Percentiles rank a stretch among this genome's conserved stretches.
These are phyloP conservation scores for Idaea dimidiata DNA, from an alignment of 2,888 invertebrate species.

Conservation along the genomic window DNA sequence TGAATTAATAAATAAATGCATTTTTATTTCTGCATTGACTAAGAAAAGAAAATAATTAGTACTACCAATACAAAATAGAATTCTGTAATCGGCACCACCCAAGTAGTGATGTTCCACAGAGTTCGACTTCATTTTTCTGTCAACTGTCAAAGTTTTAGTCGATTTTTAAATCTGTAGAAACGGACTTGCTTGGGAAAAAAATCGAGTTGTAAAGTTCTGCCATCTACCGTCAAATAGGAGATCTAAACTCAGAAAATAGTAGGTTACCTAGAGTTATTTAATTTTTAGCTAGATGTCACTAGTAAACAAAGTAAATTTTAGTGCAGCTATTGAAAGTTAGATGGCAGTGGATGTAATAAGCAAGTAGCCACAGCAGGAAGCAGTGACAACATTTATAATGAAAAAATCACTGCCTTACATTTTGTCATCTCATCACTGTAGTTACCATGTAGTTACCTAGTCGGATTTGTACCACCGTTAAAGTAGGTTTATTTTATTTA, in stretches of 20 bases:
- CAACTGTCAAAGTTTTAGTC: conserved; percentile 1
- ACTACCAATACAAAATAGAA: conserved; percentile 29
- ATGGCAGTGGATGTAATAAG: not conserved
- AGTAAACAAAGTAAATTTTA: not conserved
- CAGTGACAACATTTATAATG: too few relatives aligned
- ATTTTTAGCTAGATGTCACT: not conserved
- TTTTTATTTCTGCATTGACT: conserved; percentile 23
- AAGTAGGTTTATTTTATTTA: too few relatives aligned
- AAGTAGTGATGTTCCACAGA: conserved; percentile 34
- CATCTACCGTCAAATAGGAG: conserved; percentile 23
- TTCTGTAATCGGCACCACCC: conserved; percentile 45
- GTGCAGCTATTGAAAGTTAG: not conserved
- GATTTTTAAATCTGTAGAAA: not conserved
- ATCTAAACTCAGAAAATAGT: not conserved
- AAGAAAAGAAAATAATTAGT: conserved; percentile 39
- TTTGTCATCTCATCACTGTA: too few relatives aligned
- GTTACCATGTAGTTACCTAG: too few relatives aligned
- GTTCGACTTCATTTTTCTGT: not conserved
- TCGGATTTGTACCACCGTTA: too few relatives aligned
- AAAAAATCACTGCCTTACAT: too few relatives aligned
- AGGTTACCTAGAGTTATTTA: too few relatives aligned
- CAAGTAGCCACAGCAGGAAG: too few relatives aligned
- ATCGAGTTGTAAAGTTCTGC: conserved; percentile 1
- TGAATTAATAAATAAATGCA: not conserved
- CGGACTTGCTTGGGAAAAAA: not conserved